Base-by-base conservation (phyloP, 1,140 invertebrate genomes). In the Drosophila bifasciata region DNA sequence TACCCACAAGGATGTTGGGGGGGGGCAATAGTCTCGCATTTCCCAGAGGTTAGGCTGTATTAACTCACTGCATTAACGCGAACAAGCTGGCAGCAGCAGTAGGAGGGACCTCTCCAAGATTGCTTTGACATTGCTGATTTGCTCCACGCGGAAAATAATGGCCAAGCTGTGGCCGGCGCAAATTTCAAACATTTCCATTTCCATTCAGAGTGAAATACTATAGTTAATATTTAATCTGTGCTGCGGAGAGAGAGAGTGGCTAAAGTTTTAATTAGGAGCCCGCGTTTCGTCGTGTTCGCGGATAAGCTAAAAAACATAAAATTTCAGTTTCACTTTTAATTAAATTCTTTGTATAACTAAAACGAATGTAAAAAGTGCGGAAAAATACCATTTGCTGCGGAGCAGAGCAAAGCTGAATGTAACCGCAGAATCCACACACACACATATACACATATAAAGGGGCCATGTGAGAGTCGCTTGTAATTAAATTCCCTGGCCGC, bases 401-500 rank as follows among this genome's bases (percentile, higher is more conserved):
- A 72, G 40, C 49, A 23, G 43, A 55, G 25, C 41, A 59, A 60
- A 72, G 40, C 49, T 16, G 43, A 55, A 17, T 41, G 70, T 51
- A 64, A 74, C 70, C 70, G 39, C 70, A 74, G 32, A 74, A 55
- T 60, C 64, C 66, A 39, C 64, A 57, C 52, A 69, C 56, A 56
- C 40, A 73, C 45, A 59, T 4, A 36, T 11, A 11, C 32, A 36
- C 11, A 36, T 41, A 46, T 46, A 13, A 44, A 7, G 9, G 32
- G 19, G 48, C 23, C 53, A 39, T 56, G 62, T 58, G 49, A 57
- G 64, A 28, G 49, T 63, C 55, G 74, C 63, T 62, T 86, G 77
- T 88, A 88, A 88, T 88, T 88, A 88, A 88, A 88, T 88, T 88
- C 84, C 75, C 69, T 88, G 59, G 79, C 78, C 72, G 83, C 78